Evolutionary conservation across 2,113 vertebrate species (phyloP).

Genomic region (Nibea coibor): DNA sequence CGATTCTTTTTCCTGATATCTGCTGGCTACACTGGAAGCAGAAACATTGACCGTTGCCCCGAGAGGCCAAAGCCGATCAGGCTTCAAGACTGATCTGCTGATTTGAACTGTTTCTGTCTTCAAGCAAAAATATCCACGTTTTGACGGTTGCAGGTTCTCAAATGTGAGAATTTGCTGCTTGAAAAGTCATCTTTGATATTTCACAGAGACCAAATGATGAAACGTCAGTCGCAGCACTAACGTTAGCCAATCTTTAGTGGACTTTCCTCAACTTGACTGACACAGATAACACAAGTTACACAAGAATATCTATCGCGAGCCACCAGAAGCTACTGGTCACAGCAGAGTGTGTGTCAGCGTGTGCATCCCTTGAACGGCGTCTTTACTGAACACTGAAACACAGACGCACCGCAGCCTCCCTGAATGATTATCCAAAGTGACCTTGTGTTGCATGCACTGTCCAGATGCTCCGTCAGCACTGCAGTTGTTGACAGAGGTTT

Average conservation of each 20-base stretch:
- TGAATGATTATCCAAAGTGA: constrained; percentile 74
- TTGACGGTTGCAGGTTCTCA: not conserved
- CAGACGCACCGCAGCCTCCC: constrained; percentile 41
- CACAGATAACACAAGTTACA: too few relatives aligned
- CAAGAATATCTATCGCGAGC: not conserved
- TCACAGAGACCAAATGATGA: not conserved
- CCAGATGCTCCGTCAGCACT: constrained; percentile 74
- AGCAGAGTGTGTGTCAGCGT: not conserved
- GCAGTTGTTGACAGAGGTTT: constrained; percentile 81
- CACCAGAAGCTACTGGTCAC: not conserved
- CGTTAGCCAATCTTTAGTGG: not conserved
- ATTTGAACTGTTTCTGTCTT: not conserved
- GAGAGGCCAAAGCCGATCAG: too few relatives aligned
- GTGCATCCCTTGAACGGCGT: not conserved
- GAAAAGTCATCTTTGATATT: not conserved
- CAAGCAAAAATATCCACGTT: not conserved
- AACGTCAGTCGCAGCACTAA: not conserved
- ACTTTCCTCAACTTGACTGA: not conserved
- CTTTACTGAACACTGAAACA: constrained; percentile 39
- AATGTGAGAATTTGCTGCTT: not conserved
- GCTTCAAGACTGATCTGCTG: too few relatives aligned
- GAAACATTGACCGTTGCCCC: too few relatives aligned
- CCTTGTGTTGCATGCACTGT: constrained; percentile 60
- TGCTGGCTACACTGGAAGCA: too few relatives aligned
- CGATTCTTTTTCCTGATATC: too few relatives aligned